Evolutionary conservation across 2,888 invertebrate genomes (phyloP), one percentile per base, ranked within the genome.

Genomic region (Drosophila tripunctata): DNA sequence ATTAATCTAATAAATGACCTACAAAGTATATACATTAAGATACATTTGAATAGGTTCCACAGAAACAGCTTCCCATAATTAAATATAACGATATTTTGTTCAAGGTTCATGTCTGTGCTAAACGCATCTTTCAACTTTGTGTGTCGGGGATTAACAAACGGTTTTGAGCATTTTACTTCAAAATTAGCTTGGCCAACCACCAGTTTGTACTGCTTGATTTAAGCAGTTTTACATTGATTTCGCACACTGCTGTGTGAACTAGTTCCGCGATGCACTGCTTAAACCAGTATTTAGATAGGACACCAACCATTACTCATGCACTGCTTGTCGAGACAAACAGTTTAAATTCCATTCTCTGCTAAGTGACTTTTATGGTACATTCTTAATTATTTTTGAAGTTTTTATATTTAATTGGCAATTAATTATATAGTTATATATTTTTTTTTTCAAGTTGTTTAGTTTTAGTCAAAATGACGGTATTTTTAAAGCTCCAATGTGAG

Each of bases 261-360:
- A 19, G 24, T 24, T 22, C 2, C 3, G 1, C 8, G 1, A 0
- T 5, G 3, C 6, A 21, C 22, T 40, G 30, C 38, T 14, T 0
- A 0, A 22, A 33, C n/a, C 22, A 7, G 8, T 14, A 0, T 27
- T 41, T 36, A 52, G 33, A 0, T 2, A 1, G 2, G 21, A 41
- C 52, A 21, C 7, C 1, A 41, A 51, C 72, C 72, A 40, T 12
- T 6, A 6, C 21, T 3, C 5, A 5, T 1, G 0, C 1, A 38
- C 43, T 63, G 65, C 27, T 61, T 47, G 6, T n/a, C n/a, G n/a
- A n/a, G n/a, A n/a, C n/a, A n/a, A n/a, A n/a, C n/a, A n/a, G n/a
- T n/a, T n/a, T n/a, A n/a, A n/a, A n/a, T n/a, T n/a, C n/a, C n/a
- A n/a, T n/a, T n/a, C n/a, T n/a, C n/a, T n/a, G n/a, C n/a, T n/a